Conservation (phyloP, 2,888 invertebrate genomes). For the Calameuta filiformis region DNA sequence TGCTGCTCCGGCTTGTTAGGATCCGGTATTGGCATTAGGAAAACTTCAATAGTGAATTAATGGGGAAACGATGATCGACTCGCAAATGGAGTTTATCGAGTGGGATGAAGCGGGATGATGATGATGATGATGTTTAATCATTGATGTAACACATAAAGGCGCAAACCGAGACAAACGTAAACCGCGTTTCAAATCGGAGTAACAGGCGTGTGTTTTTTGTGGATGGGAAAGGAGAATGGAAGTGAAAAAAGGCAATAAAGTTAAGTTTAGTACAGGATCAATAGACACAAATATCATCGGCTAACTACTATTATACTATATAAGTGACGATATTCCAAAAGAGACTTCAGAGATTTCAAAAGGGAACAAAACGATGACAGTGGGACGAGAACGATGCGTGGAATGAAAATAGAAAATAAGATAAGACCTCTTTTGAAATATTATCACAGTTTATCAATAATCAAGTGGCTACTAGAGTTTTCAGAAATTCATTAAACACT, state of each 20-base stretch:
- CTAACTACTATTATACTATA: conserved; percentile 39
- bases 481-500: background rate
- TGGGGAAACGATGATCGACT: conserved; percentile 58
- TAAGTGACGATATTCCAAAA: conserved; percentile 15
- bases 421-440: background rate
- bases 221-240: conserved; percentile 16
- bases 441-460: background rate
- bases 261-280: conserved; percentile 47
- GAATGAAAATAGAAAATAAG: background rate
- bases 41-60: conserved; percentile 50
- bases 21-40: conserved; percentile 82
- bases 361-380: background rate
- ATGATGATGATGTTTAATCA: background rate
- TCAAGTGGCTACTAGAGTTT: background rate
- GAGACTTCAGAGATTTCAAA: background rate
- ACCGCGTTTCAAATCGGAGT: background rate
- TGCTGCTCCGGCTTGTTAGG: conserved; percentile 90
- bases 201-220: background rate
- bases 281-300: conserved; percentile 43
- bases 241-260: conserved; percentile 35
- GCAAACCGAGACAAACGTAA: background rate
- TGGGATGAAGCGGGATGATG: conserved; percentile 30
- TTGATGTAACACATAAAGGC: conserved; percentile 37
- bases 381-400: too few relatives aligned
- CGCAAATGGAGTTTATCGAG: conserved; percentile 54